phyloP scores from a whole-genome alignment of 2,797 vertebrate species.

The Rhinichthys osculus region DNA sequence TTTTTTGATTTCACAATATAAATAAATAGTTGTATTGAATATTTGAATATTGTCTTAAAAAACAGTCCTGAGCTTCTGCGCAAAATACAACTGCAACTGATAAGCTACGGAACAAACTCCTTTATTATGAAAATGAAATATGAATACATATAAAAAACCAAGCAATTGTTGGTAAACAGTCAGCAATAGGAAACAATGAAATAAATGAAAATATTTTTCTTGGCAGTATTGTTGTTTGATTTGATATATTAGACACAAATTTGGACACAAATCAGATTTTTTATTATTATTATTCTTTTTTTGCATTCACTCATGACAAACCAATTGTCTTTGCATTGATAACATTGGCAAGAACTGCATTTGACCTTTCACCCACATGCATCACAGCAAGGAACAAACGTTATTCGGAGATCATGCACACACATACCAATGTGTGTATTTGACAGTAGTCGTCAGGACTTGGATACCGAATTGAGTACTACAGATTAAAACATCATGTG shows the following conservation, averaged over 20 bases:
- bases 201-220: not conserved
- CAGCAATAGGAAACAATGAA: not conserved
- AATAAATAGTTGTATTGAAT: not conserved
- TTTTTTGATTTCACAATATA: not conserved
- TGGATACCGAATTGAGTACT: not conserved
- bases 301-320: not conserved
- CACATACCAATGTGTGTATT: not conserved
- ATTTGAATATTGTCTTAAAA: not conserved
- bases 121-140: not conserved
- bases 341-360: not conserved
- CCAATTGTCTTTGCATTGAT: not conserved
- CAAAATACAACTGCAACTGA: not conserved
- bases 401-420: conserved; percentile 3
- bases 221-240: not conserved
- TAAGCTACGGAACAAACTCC: not conserved
- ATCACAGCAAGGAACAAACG: not conserved
- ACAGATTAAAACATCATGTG: not conserved
- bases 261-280: not conserved
- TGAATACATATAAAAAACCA: no score
- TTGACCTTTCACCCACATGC: not conserved
- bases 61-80: not conserved
- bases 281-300: not conserved
- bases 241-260: not conserved
- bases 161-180: not conserved
- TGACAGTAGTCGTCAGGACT: not conserved